Evolutionary conservation across 2,888 invertebrate species (phyloP).

Genomic region (Congeria kusceri): DNA sequence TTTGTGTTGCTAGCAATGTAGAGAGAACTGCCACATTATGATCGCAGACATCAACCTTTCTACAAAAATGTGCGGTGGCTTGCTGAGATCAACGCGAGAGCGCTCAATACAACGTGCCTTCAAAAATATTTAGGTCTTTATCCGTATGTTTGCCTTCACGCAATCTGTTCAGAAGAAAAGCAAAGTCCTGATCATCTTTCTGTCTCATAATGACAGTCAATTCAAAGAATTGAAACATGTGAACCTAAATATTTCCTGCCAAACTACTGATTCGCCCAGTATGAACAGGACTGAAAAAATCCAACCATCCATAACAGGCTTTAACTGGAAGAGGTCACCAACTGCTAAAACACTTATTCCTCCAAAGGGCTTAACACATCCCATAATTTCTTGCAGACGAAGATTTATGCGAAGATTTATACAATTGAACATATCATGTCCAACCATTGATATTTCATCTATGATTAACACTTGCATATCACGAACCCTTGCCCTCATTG

Average conservation of each 20-base stretch:
- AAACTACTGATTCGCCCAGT: background rate
- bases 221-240: slow-evolving; percentile 58
- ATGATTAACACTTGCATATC: slow-evolving; percentile 52
- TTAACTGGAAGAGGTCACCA: slow-evolving; percentile 58
- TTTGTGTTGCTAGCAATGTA: background rate
- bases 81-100: background rate
- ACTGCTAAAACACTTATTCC: slow-evolving; percentile 53
- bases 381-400: slow-evolving; percentile 59
- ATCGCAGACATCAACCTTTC: slow-evolving; percentile 5
- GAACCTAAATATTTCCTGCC: slow-evolving; percentile 56
- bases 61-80: slow-evolving; percentile 27
- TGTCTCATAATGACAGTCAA: slow-evolving; percentile 62
- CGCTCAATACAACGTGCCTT: slow-evolving; percentile 1
- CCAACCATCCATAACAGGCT: slow-evolving; percentile 64
- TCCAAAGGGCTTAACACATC: slow-evolving; percentile 52
- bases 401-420: slow-evolving; percentile 56
- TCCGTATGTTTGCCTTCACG: slow-evolving; percentile 55
- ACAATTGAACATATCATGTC: slow-evolving; percentile 58
- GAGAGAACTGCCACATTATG: slow-evolving; percentile 18
- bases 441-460: slow-evolving; percentile 71
- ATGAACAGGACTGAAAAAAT: slow-evolving; percentile 45
- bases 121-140: slow-evolving; percentile 42
- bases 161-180: slow-evolving; percentile 59
- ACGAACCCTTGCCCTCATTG: slow-evolving; percentile 9
- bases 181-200: slow-evolving; percentile 62